These are phyloP conservation scores for Aplochiton taeniatus DNA, from an alignment of 2,797 vertebrate species.

Conservation along the genomic window DNA sequence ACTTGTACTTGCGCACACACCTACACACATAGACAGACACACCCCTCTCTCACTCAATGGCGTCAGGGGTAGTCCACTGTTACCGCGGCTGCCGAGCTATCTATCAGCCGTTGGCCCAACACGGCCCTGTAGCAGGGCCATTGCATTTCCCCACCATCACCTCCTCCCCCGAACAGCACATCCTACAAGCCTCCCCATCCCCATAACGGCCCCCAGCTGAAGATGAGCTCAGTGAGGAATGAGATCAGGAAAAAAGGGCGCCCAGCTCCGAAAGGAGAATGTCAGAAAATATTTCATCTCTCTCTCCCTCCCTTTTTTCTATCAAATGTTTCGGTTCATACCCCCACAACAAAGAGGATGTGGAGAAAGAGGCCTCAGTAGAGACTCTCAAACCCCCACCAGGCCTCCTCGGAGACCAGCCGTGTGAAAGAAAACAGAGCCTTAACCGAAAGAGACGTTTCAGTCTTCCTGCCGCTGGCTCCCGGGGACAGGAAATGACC, in stretches of 20 bases:
- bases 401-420: conserved; percentile 71
- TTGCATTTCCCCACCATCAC: conserved; percentile 62
- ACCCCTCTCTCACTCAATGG: too few species aligned
- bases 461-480: conserved; percentile 76
- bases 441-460: conserved; percentile 75
- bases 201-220: conserved; percentile 55
- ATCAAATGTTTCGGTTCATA: conserved; percentile 25
- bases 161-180: conserved; percentile 63
- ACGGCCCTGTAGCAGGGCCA: conserved; percentile 58
- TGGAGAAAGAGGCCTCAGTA: conserved; percentile 34
- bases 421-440: conserved; percentile 80
- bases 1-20: too few species aligned
- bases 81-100: conserved; percentile 43
- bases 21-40: too few species aligned
- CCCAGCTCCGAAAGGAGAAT: conserved; percentile 50
- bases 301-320: conserved; percentile 39
- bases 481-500: conserved; percentile 89
- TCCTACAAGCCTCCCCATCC: conserved; percentile 47
- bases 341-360: conserved; percentile 36
- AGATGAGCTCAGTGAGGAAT: conserved; percentile 44
- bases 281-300: conserved; percentile 50
- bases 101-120: conserved; percentile 60
- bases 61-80: too few species aligned
- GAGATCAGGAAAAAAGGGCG: conserved; percentile 61
- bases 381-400: conserved; percentile 64